Base-by-base conservation (phyloP, 30 jellyfish, hydroid and myxozoan genomes). In the Nemopilema nomurai region DNA sequence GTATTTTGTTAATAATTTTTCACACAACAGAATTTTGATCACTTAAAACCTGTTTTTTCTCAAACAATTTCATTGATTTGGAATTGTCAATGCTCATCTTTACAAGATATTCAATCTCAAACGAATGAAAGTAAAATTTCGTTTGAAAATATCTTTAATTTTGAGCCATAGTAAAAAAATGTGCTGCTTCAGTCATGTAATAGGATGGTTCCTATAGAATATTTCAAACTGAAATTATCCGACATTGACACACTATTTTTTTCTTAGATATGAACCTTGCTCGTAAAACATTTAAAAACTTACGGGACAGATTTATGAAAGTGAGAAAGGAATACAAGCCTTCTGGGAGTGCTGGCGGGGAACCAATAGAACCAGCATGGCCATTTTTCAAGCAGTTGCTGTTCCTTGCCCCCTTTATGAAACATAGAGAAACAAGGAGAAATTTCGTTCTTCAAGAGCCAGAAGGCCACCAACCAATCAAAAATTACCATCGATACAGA, bases 321-420 rank as follows among this genome's bases (percentile, higher is more conserved):
- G 69, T 80, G 62, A 68, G 79, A 68, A 80, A 49, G 76, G 90
- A 80, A 28, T 67, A 69, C 74, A 80, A 32, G 82, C 90, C 80
- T n/a, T 65, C 74, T 33, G 74, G 82, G 28, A 80, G 82, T 66
- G 90, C 74, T 32, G 90, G 81, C n/a, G 90, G 82, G 26, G 65
- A 25, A 1, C 90, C 90, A 13, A 80, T 80, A 20, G 82, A 80
- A 41, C 90, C 90, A 3, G 1, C 73, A 67, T 67, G 82, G 90
- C 81, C 75, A 13, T 67, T 13, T 31, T 80, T 28, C 83, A 80
- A 80, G 90, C 81, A 80, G 25, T n/a, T 80, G 81, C 82, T 28
- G 23, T 80, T 25, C 65, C 74, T 80, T 32, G 82, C 53, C 23
- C 90, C 90, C 4, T 80, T 80, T 69, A 65, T 67, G 82, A 80